phyloP scores from a whole-genome alignment of 2,113 vertebrate species.

The Toxotes jaculatrix region DNA sequence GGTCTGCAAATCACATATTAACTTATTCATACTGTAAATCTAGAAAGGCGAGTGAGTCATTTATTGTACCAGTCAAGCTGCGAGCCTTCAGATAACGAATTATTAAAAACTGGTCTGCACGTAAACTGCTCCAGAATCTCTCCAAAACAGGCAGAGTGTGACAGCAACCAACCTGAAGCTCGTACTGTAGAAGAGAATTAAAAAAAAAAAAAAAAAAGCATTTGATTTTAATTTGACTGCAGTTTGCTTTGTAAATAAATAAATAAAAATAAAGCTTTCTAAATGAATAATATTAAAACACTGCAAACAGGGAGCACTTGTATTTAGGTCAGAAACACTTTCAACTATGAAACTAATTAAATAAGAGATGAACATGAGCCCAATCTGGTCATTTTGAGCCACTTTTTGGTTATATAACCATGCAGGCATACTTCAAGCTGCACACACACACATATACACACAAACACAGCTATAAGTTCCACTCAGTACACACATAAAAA shows the following conservation, averaged over 20 bases:
- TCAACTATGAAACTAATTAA: conserved; percentile 61
- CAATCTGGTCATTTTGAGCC: conserved; percentile 54
- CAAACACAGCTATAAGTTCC: conserved; percentile 36
- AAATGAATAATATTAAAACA: conserved; percentile 22
- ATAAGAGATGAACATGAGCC: conserved; percentile 36
- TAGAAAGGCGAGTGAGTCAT: conserved; percentile 51
- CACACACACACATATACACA: conserved; percentile 24
- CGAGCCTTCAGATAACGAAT: conserved; percentile 35
- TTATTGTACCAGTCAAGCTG: conserved; percentile 50
- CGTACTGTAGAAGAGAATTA: neutral
- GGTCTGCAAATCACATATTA: conserved; percentile 49
- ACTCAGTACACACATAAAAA: conserved; percentile 41
- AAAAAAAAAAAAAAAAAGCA: neutral
- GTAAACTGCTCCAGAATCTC: conserved; percentile 30
- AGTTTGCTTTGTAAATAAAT: neutral
- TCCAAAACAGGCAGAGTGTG: neutral
- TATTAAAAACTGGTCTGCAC: conserved; percentile 41
- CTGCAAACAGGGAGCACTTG: conserved; percentile 22
- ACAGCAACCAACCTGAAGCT: neutral
- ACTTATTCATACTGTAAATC: conserved; percentile 59
- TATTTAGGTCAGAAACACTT: conserved; percentile 62
- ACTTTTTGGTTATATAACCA: conserved; percentile 48
- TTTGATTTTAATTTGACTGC: neutral
- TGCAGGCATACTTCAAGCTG: conserved; percentile 20
- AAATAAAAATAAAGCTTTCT: conserved; percentile 17